Evolutionary conservation across 2,797 vertebrate genomes (phyloP), one percentile per base, ranked within the genome.

Genomic region (Hypotaenidia okinawae): DNA sequence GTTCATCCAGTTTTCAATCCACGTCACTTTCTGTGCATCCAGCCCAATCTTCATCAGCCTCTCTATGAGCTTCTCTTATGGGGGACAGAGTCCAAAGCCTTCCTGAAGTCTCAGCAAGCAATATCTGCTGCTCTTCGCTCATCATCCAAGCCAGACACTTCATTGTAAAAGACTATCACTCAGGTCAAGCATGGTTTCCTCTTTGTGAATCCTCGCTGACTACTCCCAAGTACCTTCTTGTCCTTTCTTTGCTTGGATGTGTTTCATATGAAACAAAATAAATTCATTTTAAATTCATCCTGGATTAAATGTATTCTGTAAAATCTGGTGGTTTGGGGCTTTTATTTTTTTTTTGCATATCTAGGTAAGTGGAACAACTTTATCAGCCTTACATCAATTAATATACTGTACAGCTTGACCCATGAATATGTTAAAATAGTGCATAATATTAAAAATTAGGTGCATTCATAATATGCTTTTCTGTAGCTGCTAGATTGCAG

Each of bases 111-210:
- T 1, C 61, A 8, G 5, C 37, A 10, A 16, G 5, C 10, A 41
- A 17, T 14, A 45, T 30, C 28, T 11, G 18, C 21, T 54, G 28
- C 33, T 85, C 43, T 75, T 4, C 1, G 11, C 3, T 16, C 11
- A 14, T 9, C n/a, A n/a, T 10, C 35, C 10, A 1, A 6, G 8
- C 4, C 7, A 23, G 5, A 35, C 3, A 10, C 41, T 55, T 45
- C 14, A 19, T 15, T 27, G 4, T 35, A 27, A 9, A 35, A n/a
- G 8, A 16, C 12, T n/a, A 11, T 21, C 18, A 14, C 4, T 15
- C 4, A 8, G 14, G 11, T 52, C 16, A 77, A 57, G 16, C 17
- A 16, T 2, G 10, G 4, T 2, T 72, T 87, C 10, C 9, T 4
- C 19, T 66, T 43, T n/a, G 27, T 28, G 37, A 62, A 37, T 58